Conservation (phyloP, 2,113 vertebrate species). For the Xiphophorus hellerii region DNA sequence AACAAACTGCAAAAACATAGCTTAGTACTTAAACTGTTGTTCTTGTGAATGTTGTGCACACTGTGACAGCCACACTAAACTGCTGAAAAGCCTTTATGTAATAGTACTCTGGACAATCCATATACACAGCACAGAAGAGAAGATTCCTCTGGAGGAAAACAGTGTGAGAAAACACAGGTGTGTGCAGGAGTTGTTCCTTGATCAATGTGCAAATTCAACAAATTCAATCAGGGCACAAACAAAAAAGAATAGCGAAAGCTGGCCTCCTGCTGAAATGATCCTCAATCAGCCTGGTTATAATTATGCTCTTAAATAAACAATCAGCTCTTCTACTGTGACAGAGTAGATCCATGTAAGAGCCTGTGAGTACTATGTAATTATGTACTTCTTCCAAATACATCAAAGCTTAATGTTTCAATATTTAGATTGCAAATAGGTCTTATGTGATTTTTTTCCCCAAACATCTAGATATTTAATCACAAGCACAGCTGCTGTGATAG, state of each 20-base stretch:
- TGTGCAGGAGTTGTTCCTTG: neutral
- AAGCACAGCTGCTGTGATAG: neutral
- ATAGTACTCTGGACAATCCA: neutral
- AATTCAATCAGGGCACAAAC: neutral
- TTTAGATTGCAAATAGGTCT: neutral
- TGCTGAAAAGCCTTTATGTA: neutral
- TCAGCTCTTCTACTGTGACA: neutral
- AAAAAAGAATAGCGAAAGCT: neutral
- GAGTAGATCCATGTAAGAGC: neutral
- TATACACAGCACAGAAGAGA: neutral
- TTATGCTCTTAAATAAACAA: neutral
- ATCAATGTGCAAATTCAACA: neutral
- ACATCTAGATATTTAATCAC: neutral
- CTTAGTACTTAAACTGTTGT: neutral
- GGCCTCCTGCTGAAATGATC: neutral
- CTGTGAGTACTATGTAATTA: neutral
- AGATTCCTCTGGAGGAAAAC: neutral
- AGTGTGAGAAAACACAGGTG: neutral
- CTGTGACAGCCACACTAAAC: neutral
- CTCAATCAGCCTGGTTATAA: neutral
- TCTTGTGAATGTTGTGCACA: neutral
- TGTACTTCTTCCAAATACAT: neutral
- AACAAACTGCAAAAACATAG: neutral
- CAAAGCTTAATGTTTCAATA: neutral
- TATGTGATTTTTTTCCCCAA: neutral